Percentiles rank a stretch among this genome's conserved stretches.
phyloP scores from a whole-genome alignment of 2,797 vertebrate genomes.

The Hybognathus amarus region DNA sequence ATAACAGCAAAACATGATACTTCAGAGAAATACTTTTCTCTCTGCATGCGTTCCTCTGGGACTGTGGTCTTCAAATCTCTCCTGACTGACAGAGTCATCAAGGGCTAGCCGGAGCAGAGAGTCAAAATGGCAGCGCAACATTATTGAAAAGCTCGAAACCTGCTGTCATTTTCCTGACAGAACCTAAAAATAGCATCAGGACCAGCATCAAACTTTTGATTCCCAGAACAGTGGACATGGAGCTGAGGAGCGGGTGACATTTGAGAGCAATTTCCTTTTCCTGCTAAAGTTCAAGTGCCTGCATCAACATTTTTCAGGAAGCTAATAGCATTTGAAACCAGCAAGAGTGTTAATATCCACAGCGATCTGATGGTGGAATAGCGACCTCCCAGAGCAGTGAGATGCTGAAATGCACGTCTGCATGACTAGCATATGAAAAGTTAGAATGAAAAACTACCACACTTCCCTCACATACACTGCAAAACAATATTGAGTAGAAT shows the following conservation, averaged over 20 bases:
- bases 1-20: slow-evolving; percentile 4
- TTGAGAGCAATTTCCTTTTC: slow-evolving; percentile 75
- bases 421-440: slow-evolving; percentile 35
- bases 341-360: slow-evolving; percentile 43
- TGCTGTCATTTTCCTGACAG: slow-evolving; percentile 69
- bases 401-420: slow-evolving; percentile 10
- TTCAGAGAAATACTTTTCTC: background rate
- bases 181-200: slow-evolving; percentile 66
- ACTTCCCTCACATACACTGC: background rate
- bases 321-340: slow-evolving; percentile 67
- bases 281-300: slow-evolving; percentile 72
- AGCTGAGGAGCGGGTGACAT: slow-evolving; percentile 70
- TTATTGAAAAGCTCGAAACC: slow-evolving; percentile 68
- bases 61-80: slow-evolving; percentile 19
- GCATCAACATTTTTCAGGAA: slow-evolving; percentile 65
- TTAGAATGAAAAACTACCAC: slow-evolving; percentile 24
- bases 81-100: slow-evolving; percentile 78
- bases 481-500: slow-evolving; percentile 17
- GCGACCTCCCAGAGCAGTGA: slow-evolving; percentile 36
- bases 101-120: slow-evolving; percentile 62
- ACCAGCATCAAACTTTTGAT: slow-evolving; percentile 64
- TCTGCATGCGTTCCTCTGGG: slow-evolving; percentile 8
- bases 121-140: slow-evolving; percentile 60
- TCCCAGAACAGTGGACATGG: slow-evolving; percentile 48
- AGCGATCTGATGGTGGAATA: slow-evolving; percentile 30